Evolutionary conservation across 2,888 invertebrate genomes (phyloP).

Genomic region (Pheosia gnoma): DNA sequence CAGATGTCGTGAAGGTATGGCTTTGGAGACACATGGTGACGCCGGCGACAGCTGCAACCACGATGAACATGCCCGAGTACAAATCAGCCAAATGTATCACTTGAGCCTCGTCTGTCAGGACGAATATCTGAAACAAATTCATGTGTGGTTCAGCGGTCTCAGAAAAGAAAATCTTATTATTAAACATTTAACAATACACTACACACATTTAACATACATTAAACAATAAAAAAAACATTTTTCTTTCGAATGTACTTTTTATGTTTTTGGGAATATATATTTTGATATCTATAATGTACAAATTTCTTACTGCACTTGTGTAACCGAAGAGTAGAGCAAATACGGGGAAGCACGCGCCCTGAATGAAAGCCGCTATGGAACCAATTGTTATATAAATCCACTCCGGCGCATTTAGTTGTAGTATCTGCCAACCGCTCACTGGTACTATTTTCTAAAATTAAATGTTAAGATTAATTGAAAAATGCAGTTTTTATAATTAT

Average conservation of each 20-base stretch:
- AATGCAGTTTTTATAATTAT: no score
- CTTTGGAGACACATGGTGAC: conserved; percentile 87
- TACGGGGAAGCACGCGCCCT: conserved; percentile 86
- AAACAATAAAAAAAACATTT: background rate
- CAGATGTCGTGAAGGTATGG: conserved; percentile 89
- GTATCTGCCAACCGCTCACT: conserved; percentile 75
- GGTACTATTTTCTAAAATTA: conserved; percentile 53
- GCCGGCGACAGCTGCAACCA: conserved; percentile 87
- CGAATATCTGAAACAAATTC: conserved; percentile 78
- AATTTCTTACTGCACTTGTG: conserved; percentile 82
- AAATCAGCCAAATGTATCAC: conserved; percentile 83
- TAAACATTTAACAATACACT: no score
- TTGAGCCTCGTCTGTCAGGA: conserved; percentile 78
- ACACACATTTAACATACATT: no score
- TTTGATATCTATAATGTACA: no score
- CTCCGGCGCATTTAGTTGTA: conserved; percentile 86
- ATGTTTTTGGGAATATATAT: no score
- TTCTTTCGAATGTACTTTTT: no score
- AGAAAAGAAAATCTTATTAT: background rate
- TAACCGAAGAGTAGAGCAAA: conserved; percentile 89
- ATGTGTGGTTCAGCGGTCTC: background rate
- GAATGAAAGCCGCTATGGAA: conserved; percentile 84
- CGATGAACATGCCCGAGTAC: conserved; percentile 86
- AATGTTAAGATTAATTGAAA: background rate
- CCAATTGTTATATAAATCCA: conserved; percentile 85